Percentiles rank a stretch among this genome's conserved stretches.
Conservation (phyloP, 2,113 vertebrate species). For the Seriola aureovittata region DNA sequence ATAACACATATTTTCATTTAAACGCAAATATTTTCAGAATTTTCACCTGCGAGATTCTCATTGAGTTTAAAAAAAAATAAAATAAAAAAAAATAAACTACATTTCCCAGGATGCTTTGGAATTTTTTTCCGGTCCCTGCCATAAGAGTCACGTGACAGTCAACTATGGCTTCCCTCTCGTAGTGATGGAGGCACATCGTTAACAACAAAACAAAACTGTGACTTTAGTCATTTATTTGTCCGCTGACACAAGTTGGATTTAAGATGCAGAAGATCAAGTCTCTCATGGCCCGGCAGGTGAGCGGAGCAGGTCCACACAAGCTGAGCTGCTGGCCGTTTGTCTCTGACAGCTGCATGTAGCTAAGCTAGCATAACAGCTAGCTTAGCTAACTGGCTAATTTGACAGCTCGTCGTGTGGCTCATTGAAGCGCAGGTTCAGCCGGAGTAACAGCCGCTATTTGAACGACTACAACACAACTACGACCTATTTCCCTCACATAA, state of each 20-base stretch:
- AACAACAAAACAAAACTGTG: conserved; percentile 53
- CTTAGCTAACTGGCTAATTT: conserved; percentile 68
- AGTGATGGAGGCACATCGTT: conserved; percentile 64
- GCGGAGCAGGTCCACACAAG: conserved; percentile 13
- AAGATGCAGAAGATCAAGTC: conserved; percentile 98
- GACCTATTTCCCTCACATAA: fast-evolving
- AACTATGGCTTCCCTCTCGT: conserved; percentile 79
- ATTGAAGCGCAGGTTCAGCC: conserved; percentile 9
- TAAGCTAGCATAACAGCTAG: conserved; percentile 66
- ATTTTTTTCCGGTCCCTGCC: background rate
- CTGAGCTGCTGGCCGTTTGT: background rate
- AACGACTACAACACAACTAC: background rate
- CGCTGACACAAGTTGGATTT: background rate
- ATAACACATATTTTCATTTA: background rate
- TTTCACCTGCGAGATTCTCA: background rate
- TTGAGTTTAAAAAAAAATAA: fast-evolving
- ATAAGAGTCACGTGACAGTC: conserved; percentile 77
- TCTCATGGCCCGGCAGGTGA: conserved; percentile 96
- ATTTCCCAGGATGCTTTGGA: conserved; percentile 64
- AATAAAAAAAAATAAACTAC: conserved; percentile 23
- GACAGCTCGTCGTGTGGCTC: conserved; percentile 66
- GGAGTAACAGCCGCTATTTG: background rate
- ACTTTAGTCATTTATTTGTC: background rate
- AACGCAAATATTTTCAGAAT: background rate
- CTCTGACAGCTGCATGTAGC: conserved; percentile 33